Base-by-base conservation (phyloP, 1,140 invertebrate species). In the Zaprionus davidi region DNA sequence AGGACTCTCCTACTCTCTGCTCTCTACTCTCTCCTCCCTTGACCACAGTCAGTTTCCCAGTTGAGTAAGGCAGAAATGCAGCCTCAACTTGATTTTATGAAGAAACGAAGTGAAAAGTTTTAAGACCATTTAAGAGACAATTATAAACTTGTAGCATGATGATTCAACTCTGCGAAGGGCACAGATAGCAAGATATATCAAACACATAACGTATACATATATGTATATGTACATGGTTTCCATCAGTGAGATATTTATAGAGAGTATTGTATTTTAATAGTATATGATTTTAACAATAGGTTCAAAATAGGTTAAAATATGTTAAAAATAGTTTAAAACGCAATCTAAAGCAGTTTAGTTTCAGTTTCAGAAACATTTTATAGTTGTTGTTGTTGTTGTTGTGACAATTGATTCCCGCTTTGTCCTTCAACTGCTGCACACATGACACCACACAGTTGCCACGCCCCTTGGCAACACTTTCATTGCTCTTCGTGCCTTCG, bases 401-500 rank as follows among this genome's bases (percentile, higher is more conserved):
- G 6, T 9, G 7, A 5, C 3, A 20, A 51, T 51, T 51, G 46
- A 51, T 51, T 51, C 20, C 6, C n/a, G n/a, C 7, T 46, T 46
- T 46, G n/a, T n/a, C 46, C 20, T 51, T 51, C 46, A 22, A 24
- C 20, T 51, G 46, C n/a, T 51, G 20, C 46, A 22, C 46, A 51
- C 46, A 22, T 51, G 41, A 22, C 46, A 51, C 46, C 46, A 20
- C n/a, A 22, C 7, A 44, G n/a, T 46, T 17, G 20, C 46, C 46
- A 22, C 46, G 12, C 46, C 46, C 46, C 20, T 20, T 51, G 46
- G 46, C 46, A 51, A 51, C 46, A 51, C 46, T 24, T 51, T 20
- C 20, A 22, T 51, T 51, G 12, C 46, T 49, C 41, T 38, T 13
- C 36, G 36, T 41, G n/a, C 5, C 36, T 57, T 57, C 17, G 20